Base-by-base conservation (phyloP, 2,797 vertebrate species). In the Xiphophorus birchmanni region DNA sequence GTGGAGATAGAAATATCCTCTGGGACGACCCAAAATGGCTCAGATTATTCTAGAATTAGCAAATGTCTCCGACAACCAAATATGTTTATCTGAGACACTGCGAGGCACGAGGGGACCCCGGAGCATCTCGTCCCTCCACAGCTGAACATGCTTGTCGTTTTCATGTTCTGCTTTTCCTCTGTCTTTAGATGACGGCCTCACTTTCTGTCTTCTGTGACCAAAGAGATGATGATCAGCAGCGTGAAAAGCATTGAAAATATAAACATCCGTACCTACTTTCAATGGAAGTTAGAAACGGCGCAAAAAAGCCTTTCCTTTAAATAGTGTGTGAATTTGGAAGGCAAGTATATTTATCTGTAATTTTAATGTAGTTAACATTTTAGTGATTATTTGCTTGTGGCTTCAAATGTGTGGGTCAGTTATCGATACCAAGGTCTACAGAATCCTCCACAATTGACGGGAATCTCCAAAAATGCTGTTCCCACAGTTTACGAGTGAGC, bases 41-140 rank as follows among this genome's bases (percentile, higher is more conserved):
- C 80, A 84, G 93, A 95, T 94, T 91, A 94, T 92, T 94, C 92
- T 92, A 93, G 94, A 95, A 94, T 95, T 93, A 94, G 90, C 92
- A 92, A 95, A 95, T 86, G 93, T 95, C 88, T 92, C 88, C 84
- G 80, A 89, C 91, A 84, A 90, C 90, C 91, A 92, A 92, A 93
- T 90, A 84, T 92, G 91, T 91, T 92, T 90, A 75, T 81, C 75
- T 50, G 72, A 83, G 80, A 84, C 69, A 21, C 42, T 5, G 37
- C 37, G 37, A 40, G 37, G 0, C 37, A 40, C 5, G 37, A 32
- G 32, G 32, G 32, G 76, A 85, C 78, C 74, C 37, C 3, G 1
- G 74, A 82, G 82, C 82, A 82, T 86, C 80, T 85, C 71, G 67
- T 52, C 74, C 84, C 86, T 81, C 78, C 91, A 87, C 91, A 92